Evolutionary conservation across 2,797 vertebrate species (phyloP).

Genomic region (Echiichthys vipera): DNA sequence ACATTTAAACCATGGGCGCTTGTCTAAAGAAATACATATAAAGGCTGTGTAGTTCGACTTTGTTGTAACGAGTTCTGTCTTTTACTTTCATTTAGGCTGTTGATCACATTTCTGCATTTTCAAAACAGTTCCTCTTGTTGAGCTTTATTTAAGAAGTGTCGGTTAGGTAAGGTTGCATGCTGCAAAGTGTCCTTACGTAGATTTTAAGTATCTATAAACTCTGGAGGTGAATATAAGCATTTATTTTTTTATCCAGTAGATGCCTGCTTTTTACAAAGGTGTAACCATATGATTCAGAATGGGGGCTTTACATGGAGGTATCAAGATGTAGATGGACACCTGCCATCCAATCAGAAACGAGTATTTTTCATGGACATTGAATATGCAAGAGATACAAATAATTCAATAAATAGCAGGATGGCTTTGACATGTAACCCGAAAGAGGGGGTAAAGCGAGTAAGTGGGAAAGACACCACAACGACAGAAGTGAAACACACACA

Average conservation of each 20-base stretch:
- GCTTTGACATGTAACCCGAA: not conserved
- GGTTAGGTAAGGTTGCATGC: too few relatives aligned
- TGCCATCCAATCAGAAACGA: not conserved
- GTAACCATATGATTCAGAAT: not conserved
- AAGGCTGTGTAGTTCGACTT: not conserved
- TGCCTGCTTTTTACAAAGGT: not conserved
- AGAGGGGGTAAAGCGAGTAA: not conserved
- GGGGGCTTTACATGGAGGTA: not conserved
- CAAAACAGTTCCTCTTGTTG: not conserved
- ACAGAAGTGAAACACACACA: not conserved
- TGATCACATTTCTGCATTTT: not conserved
- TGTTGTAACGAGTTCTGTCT: not conserved
- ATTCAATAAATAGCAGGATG: not conserved
- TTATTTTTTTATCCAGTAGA: too few relatives aligned
- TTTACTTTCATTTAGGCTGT: not conserved
- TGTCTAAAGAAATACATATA: too few relatives aligned
- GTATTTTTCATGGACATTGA: not conserved
- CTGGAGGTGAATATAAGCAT: not conserved
- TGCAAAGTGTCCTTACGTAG: not conserved
- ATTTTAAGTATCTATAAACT: too few relatives aligned
- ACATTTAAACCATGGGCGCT: not conserved
- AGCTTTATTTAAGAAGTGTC: not conserved
- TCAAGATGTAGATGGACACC: not conserved
- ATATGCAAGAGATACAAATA: not conserved
- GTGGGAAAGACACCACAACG: not conserved